phyloP scores from a whole-genome alignment of 2,888 invertebrate genomes.

The Stenchaetothrips biformis region DNA sequence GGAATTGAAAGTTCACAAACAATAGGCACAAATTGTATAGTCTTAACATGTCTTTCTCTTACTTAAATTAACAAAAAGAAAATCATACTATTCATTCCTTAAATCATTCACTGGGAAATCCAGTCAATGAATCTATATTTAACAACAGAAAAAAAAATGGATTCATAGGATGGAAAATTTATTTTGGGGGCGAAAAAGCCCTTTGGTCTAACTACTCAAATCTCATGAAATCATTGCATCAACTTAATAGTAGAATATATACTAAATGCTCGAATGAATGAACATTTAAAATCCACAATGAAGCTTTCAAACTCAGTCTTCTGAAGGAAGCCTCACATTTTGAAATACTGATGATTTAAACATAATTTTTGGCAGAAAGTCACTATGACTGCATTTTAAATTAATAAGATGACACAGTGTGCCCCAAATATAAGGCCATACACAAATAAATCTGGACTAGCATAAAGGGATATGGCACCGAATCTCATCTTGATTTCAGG shows the following conservation, averaged over 20 bases:
- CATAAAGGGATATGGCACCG: slow-evolving; percentile 7
- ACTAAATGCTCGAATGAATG: not conserved
- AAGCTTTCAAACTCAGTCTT: not conserved
- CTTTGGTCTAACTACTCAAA: not conserved
- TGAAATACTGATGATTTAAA: not conserved
- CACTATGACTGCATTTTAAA: not conserved
- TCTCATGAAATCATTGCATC: not conserved
- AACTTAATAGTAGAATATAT: not conserved
- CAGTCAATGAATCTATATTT: not conserved
- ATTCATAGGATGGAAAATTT: too few species aligned
- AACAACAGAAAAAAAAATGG: not conserved
- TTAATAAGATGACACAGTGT: not conserved
- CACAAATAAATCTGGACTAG: not conserved
- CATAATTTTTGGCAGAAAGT: slow-evolving; percentile 11
- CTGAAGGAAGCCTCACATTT: slow-evolving; percentile 13
- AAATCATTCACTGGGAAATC: not conserved
- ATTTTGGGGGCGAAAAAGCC: too few species aligned
- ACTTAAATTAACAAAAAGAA: not conserved
- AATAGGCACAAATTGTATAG: not conserved
- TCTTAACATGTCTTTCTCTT: not conserved
- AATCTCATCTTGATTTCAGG: not conserved
- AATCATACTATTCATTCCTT: not conserved
- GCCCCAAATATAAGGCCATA: not conserved
- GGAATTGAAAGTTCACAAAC: not conserved
- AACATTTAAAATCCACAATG: not conserved